Conservation (phyloP, 1,140 invertebrate genomes). For the Penaeus indicus region DNA sequence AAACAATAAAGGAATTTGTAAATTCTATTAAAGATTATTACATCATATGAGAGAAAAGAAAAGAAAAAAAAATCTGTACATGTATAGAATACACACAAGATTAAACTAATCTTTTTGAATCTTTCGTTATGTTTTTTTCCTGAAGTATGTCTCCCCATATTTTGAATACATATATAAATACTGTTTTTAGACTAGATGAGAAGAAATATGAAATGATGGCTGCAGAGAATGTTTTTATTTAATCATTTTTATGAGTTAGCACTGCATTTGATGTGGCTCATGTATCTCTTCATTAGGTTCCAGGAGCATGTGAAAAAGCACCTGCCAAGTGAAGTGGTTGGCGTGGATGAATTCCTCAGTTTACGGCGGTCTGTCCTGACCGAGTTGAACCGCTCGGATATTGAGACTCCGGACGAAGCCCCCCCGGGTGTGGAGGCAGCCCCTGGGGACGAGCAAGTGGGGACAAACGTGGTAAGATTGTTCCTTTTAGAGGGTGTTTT, state of each 20-base stretch:
- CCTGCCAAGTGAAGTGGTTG: slow-evolving; percentile 84
- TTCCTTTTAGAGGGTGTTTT: neutral
- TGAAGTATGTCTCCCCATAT: too few relatives aligned
- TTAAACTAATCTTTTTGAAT: too few relatives aligned
- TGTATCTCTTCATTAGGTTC: slow-evolving; percentile 76
- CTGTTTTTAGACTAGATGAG: too few relatives aligned
- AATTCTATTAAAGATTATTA: too few relatives aligned
- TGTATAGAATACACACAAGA: too few relatives aligned
- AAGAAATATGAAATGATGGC: too few relatives aligned
- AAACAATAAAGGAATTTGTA: too few relatives aligned
- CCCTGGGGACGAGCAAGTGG: slow-evolving; percentile 60
- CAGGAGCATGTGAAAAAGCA: slow-evolving; percentile 89
- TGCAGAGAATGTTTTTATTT: neutral
- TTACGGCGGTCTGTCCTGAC: slow-evolving; percentile 78
- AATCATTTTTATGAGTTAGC: neutral
- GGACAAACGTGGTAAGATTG: slow-evolving; percentile 61
- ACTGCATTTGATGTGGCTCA: neutral
- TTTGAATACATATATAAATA: too few relatives aligned
- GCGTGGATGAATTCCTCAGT: slow-evolving; percentile 85
- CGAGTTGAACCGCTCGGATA: slow-evolving; percentile 51
- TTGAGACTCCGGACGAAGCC: slow-evolving; percentile 59
- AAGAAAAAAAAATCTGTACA: too few relatives aligned
- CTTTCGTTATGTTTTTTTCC: too few relatives aligned
- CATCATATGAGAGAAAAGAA: too few relatives aligned
- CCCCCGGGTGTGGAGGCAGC: slow-evolving; percentile 65